Evolutionary conservation across 2,113 vertebrate species (phyloP).

Genomic region (Ochotona curzoniae): DNA sequence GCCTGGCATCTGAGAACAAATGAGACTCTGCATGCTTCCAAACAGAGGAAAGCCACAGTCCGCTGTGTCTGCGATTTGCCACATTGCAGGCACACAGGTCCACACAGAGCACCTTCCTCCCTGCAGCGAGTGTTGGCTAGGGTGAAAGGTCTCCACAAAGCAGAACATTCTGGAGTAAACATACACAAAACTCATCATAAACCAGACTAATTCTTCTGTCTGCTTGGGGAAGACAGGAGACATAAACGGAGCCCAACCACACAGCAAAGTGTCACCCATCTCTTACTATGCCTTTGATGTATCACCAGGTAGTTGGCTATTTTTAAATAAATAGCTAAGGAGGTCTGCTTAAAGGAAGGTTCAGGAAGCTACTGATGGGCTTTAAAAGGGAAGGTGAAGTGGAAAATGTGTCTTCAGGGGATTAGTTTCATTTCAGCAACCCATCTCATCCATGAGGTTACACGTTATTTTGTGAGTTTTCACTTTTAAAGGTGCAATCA

Average conservation of each 20-base stretch:
- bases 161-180: slow-evolving; percentile 70
- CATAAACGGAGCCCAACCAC: slow-evolving; percentile 72
- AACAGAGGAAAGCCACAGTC: not conserved
- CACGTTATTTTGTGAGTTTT: not conserved
- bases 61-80: not conserved
- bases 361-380: slow-evolving; percentile 64
- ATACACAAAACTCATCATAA: slow-evolving; percentile 68
- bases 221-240: slow-evolving; percentile 74
- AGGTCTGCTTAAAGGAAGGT: slow-evolving; percentile 76
- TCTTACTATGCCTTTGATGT: slow-evolving; percentile 78
- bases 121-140: not conserved
- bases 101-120: not conserved
- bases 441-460: not conserved
- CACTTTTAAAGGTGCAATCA: slow-evolving; percentile 28
- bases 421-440: not conserved
- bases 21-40: not conserved
- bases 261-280: slow-evolving; percentile 38
- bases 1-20: slow-evolving; percentile 5
- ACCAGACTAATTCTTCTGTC: slow-evolving; percentile 75
- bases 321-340: slow-evolving; percentile 80
- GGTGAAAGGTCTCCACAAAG: slow-evolving; percentile 64
- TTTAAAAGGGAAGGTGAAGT: slow-evolving; percentile 58
- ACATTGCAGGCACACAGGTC: not conserved
- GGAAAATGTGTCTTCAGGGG: not conserved
- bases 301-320: slow-evolving; percentile 78